Percentiles rank a stretch among this genome's conserved stretches.
These are phyloP conservation scores for Petrocephalus microphthalmus DNA, from an alignment of 2,113 vertebrate species.

Conservation along the genomic window DNA sequence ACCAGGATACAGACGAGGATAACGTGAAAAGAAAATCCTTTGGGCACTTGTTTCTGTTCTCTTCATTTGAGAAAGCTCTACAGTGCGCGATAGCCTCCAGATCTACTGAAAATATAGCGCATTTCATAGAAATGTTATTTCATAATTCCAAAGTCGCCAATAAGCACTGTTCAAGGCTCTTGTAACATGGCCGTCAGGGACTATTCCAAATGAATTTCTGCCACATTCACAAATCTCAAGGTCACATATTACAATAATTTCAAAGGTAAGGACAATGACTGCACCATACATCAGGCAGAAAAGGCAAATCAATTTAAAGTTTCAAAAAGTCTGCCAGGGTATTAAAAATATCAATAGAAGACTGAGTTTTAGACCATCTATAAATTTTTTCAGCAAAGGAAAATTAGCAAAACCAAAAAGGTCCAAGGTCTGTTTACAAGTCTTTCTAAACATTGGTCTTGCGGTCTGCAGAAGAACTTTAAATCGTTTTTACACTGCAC, in stretches of 20 bases:
- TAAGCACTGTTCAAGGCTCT: conserved; percentile 1
- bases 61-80: neutral
- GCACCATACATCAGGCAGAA: neutral
- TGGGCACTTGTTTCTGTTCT: neutral
- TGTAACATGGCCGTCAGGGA: neutral
- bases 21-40: neutral
- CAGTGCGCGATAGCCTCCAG: neutral
- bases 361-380: neutral
- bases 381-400: neutral
- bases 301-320: neutral
- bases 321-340: neutral
- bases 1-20: neutral
- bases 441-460: neutral
- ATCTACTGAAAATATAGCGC: neutral
- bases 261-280: neutral
- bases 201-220: neutral
- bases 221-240: neutral
- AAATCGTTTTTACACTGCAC: neutral
- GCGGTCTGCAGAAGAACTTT: neutral
- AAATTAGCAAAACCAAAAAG: neutral
- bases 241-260: neutral
- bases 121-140: neutral
- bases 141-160: neutral
- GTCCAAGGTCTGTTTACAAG: neutral
- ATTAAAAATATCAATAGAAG: neutral